Evolutionary conservation across 2,888 invertebrate genomes (phyloP).

Genomic region (Eledona agricola): DNA sequence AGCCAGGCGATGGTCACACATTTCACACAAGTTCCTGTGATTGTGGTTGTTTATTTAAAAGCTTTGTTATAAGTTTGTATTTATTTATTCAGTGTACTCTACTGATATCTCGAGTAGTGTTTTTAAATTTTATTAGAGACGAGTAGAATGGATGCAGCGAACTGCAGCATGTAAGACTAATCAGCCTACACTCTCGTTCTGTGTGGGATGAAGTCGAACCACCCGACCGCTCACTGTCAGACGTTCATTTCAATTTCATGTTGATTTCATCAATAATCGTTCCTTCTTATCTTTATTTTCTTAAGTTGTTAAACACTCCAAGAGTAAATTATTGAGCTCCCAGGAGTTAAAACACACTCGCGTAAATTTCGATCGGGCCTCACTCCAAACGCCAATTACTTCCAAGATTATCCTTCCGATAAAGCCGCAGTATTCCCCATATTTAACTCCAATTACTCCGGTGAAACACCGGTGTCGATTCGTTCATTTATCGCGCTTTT

Average conservation of each 20-base stretch:
- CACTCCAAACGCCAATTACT: slow-evolving; percentile 25
- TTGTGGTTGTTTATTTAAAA: too few species aligned
- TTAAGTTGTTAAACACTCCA: slow-evolving; percentile 39
- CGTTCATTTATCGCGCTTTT: slow-evolving; percentile 34
- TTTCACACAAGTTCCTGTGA: too few species aligned
- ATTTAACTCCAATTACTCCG: slow-evolving; percentile 37
- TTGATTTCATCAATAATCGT: slow-evolving; percentile 50
- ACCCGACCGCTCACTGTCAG: slow-evolving; percentile 48
- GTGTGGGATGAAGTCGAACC: slow-evolving; percentile 54
- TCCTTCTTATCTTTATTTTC: slow-evolving; percentile 49
- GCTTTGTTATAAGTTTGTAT: too few species aligned
- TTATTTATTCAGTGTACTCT: slow-evolving; percentile 33
- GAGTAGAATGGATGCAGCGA: slow-evolving; percentile 52
- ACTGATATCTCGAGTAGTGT: slow-evolving; percentile 32
- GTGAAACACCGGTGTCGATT: slow-evolving; percentile 30
- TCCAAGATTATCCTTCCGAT: slow-evolving; percentile 27
- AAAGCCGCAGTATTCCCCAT: slow-evolving; percentile 31
- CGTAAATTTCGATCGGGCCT: slow-evolving; percentile 27
- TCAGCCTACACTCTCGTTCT: slow-evolving; percentile 55
- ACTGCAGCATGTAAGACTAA: slow-evolving; percentile 54
- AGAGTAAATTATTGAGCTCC: slow-evolving; percentile 40
- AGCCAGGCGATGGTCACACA: too few species aligned
- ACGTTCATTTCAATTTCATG: slow-evolving; percentile 48
- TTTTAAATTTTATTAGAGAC: slow-evolving; percentile 40
- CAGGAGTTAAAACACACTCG: slow-evolving; percentile 36